A percentile compares a stretch with the other conserved stretches of the same genome.
Evolutionary conservation across 2,797 vertebrate genomes (phyloP).

Genomic region (Iguana delicatissima): DNA sequence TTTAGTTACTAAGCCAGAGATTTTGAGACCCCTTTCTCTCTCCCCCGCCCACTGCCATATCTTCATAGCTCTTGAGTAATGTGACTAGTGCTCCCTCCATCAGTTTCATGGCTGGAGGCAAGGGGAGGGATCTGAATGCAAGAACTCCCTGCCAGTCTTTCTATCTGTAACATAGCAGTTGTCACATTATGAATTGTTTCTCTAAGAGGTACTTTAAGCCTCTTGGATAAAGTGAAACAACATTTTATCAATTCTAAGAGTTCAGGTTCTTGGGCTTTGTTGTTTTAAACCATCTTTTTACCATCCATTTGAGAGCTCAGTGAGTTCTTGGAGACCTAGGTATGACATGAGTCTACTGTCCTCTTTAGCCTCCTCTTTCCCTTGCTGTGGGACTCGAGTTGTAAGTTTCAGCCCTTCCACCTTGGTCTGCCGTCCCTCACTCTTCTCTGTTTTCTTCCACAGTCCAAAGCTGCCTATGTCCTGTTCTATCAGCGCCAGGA

Average conservation of each 20-base stretch:
- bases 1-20: no score
- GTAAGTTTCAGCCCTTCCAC: background rate
- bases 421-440: background rate
- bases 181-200: background rate
- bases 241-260: background rate
- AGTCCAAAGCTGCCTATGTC: constrained; percentile 92
- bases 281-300: background rate
- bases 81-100: background rate
- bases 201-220: background rate
- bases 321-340: background rate
- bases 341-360: background rate
- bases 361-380: background rate
- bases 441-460: constrained; percentile 24
- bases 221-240: background rate
- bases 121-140: background rate
- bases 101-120: background rate
- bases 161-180: background rate
- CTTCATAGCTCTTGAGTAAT: background rate
- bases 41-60: background rate
- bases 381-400: background rate
- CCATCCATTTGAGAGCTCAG: background rate
- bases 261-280: background rate
- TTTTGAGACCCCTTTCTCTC: no score
- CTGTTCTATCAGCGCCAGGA: constrained; percentile 92
- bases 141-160: background rate